Evolutionary conservation across 1,140 invertebrate species (phyloP), one percentile per base, ranked within the genome.

Genomic region (Panagrolaimus sp.): DNA sequence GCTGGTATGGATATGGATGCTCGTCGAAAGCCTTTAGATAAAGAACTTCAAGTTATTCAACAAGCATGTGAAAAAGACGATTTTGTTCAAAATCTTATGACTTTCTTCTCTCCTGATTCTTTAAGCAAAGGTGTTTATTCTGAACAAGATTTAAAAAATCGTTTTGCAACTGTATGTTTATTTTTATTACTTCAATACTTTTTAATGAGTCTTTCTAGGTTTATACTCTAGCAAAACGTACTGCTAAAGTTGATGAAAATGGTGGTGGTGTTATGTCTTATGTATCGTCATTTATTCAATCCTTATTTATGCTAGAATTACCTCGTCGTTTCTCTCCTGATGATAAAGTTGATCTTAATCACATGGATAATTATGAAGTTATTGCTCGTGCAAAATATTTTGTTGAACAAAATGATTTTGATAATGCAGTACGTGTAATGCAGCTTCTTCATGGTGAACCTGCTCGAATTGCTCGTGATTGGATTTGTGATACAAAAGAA

Each of bases 361-460:
- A 44, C 84, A 91, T 83, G 73, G 89, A 90, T 83, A 93, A 91
- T 3, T 92, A 90, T 83, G 91, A 92, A 67, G 89, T 96, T 68
- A 87, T 96, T 23, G 88, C 90, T 71, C 87, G 92, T 83, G 91
- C 71, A 75, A 92, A 91, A 78, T 91, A 90, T 80, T 90, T 90
- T 86, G 84, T 97, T 70, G 91, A 95, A 75, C 88, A 89, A 73
- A 90, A 90, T 23, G 88, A 96, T 77, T 87, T 96, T 48, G 87
- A 89, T 57, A 88, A 89, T 82, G 90, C 92, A 0, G 84, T 96
- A 0, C 88, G 89, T 63, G 95, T 94, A 83, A 90, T 96, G 86
- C 93, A 93, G 81, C 87, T 95, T 47, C 84, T 97, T 25, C 87
- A 89, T 77, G 93, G 93, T 23, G 91, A 91, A 25, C 87, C 93